Evolutionary conservation across 2,888 invertebrate genomes (phyloP), one percentile per base, ranked within the genome.

Genomic region (Drosophila recens): DNA sequence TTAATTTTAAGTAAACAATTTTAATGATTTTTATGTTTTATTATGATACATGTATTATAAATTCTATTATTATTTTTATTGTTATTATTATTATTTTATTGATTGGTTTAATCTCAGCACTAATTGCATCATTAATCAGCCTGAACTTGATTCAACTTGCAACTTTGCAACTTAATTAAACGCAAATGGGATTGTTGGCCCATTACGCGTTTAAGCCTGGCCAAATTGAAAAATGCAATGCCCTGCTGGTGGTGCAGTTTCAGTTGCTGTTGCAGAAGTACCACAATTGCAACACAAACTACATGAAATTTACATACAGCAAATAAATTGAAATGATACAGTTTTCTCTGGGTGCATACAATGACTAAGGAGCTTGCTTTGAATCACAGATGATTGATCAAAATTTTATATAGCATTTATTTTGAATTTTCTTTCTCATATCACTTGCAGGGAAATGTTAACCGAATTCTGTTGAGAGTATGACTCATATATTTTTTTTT

Each of bases 41-140:
- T 27, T 27, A 0, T 27, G 5, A 27, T 27, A 27, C 5, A 0
- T 27, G 1, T 27, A 5, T 27, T 27, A 27, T 23, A 23, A 23
- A 23, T 23, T 4, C 4, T 3, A 27, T 27, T 5, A 27, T 27
- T 27, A 27, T 27, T 27, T 5, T 27, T 27, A 6, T 27, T 27
- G 0, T 27, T 27, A 27, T 79, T 64, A 40, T 72, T 64, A 17
- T 17, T 17, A 17, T 17, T 1, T 17, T 17, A 17, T 17, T 67
- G 65, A 76, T 76, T 70, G 66, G 56, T 73, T 71, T 84, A 67
- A 67, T 75, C 63, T 51, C 8, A n/a, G 20, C 69, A 67, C 53
- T 85, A 80, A 88, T 80, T 82, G 63, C 67, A 63, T 49, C 49
- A 74, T 68, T 71, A 54, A 65, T 58, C 30, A 65, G 49, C 33